A percentile compares a stretch with the other conserved stretches of the same genome.
These are phyloP conservation scores for Euura lappo DNA, from an alignment of 1,140 invertebrate species.

Conservation along the genomic window DNA sequence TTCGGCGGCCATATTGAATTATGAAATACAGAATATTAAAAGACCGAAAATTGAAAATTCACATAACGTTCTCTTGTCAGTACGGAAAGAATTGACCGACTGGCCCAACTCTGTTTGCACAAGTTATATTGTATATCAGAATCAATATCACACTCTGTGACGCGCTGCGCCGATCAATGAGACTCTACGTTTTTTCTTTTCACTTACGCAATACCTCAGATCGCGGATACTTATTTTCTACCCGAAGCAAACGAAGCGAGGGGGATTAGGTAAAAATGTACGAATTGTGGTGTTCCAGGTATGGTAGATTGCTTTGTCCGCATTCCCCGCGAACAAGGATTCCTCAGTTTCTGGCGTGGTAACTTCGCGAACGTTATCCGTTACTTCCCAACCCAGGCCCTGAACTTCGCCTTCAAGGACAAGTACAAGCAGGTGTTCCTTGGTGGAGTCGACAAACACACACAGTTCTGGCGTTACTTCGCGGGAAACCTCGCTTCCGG, in stretches of 20 bases:
- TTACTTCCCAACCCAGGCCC: constrained; percentile 94
- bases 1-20: neutral
- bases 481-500: constrained; percentile 88
- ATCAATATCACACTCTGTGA: no score
- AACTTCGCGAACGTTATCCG: constrained; percentile 92
- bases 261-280: no score
- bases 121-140: neutral
- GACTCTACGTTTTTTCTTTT: neutral
- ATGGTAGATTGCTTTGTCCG: constrained; percentile 87
- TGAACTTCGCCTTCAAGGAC: constrained; percentile 97
- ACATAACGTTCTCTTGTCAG: no score
- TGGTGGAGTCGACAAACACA: constrained; percentile 85
- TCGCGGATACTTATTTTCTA: no score
- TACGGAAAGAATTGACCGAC: no score
- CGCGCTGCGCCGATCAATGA: no score
- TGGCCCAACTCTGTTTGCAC: neutral
- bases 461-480: constrained; percentile 88
- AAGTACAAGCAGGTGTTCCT: constrained; percentile 86
- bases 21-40: neutral
- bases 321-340: constrained; percentile 86
- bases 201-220: neutral
- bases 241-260: no score
- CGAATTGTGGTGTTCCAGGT: constrained; percentile 61
- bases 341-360: constrained; percentile 89
- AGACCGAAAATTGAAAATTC: neutral